Percentiles rank a stretch among this genome's conserved stretches.
These are phyloP conservation scores for Cantharis lateralis DNA, from an alignment of 2,888 invertebrate species.

Conservation along the genomic window DNA sequence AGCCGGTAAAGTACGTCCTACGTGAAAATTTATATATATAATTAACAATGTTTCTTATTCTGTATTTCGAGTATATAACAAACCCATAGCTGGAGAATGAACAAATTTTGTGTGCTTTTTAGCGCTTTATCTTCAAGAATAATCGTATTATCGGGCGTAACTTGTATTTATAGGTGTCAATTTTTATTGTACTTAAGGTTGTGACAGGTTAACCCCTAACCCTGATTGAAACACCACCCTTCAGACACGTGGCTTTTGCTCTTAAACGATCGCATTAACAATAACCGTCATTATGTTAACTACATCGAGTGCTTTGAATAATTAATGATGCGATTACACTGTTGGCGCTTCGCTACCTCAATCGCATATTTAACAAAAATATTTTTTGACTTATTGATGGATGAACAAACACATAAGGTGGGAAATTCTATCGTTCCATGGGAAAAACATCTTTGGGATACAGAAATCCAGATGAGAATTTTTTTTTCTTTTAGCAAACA, in stretches of 20 bases:
- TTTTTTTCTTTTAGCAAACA: no score
- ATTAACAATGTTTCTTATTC: neutral
- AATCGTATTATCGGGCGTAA: neutral
- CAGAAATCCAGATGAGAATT: no score
- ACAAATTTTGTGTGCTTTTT: neutral
- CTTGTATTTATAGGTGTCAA: constrained; percentile 22
- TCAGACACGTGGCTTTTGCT: constrained; percentile 36
- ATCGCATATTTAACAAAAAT: neutral
- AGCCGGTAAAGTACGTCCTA: constrained; percentile 62
- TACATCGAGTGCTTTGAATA: constrained; percentile 42
- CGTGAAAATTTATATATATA: neutral
- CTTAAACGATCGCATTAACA: constrained; percentile 31
- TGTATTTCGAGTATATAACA: neutral
- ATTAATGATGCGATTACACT: constrained; percentile 34
- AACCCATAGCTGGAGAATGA: constrained; percentile 9
- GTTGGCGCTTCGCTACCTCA: neutral
- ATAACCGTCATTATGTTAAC: constrained; percentile 32
- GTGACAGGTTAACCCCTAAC: constrained; percentile 29
- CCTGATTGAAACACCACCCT: constrained; percentile 33
- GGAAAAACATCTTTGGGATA: no score
- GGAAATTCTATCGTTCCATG: no score
- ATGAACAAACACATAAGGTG: neutral
- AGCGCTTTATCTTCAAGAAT: neutral
- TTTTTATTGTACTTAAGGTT: constrained; percentile 16
- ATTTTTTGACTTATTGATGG: neutral